These are phyloP conservation scores for Thecocarcelia acutangulata DNA, from an alignment of 2,888 invertebrate species.

Conservation along the genomic window DNA sequence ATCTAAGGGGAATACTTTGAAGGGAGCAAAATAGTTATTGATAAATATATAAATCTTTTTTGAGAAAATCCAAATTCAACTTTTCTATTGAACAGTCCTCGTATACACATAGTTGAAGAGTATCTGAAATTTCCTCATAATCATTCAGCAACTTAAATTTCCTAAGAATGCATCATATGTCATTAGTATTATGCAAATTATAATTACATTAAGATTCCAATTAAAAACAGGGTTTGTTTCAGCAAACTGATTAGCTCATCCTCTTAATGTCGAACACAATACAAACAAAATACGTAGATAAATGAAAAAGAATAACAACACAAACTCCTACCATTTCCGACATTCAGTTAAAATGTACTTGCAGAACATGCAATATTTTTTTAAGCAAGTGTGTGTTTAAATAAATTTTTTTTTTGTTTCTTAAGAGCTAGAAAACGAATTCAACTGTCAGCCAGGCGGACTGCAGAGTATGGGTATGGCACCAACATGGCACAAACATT, in stretches of 20 bases:
- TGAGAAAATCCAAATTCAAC: too few relatives aligned
- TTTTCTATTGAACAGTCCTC: too few relatives aligned
- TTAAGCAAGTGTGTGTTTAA: neutral
- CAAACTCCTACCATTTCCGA: conserved; percentile 58
- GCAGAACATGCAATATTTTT: conserved; percentile 8
- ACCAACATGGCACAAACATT: conserved; percentile 39
- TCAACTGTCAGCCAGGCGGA: conserved; percentile 18
- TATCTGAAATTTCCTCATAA: too few relatives aligned
- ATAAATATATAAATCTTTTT: too few relatives aligned
- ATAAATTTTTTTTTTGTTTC: conserved; percentile 7
- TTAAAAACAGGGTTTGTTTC: conserved; percentile 36
- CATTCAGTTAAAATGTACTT: conserved; percentile 29
- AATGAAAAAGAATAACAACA: conserved; percentile 22
- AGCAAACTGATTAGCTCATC: conserved; percentile 56
- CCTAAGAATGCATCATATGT: conserved; percentile 34
- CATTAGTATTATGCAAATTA: conserved; percentile 34
- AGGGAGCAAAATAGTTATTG: too few relatives aligned
- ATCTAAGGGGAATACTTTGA: too few relatives aligned
- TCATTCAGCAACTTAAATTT: neutral
- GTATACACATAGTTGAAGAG: too few relatives aligned
- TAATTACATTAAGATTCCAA: conserved; percentile 47
- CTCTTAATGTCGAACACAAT: conserved; percentile 7
- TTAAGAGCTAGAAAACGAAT: neutral
- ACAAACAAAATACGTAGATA: neutral
- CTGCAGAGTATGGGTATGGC: conserved; percentile 45